Evolutionary conservation across 1,140 invertebrate genomes (phyloP).

Genomic region (Camponotus pennsylvanicus): DNA sequence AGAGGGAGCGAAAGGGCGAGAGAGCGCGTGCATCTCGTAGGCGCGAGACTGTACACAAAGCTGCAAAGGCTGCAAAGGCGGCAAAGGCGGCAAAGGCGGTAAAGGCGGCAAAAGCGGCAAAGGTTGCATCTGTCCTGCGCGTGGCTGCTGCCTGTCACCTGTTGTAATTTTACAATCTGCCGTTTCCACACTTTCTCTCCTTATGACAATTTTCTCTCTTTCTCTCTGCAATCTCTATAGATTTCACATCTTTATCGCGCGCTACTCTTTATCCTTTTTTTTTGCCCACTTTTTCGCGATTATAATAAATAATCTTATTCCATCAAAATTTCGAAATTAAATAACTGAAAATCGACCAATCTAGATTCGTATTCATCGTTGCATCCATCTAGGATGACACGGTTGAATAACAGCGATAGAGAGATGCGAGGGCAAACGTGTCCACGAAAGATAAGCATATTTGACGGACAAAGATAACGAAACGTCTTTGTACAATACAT

Average conservation of each 20-base stretch:
- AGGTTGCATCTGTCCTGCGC: constrained; percentile 75
- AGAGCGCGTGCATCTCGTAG: constrained; percentile 63
- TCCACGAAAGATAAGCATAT: constrained; percentile 3
- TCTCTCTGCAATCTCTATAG: constrained; percentile 17
- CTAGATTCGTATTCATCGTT: too few relatives aligned
- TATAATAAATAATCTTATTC: too few relatives aligned
- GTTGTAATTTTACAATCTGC: constrained; percentile 81
- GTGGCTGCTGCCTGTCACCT: constrained; percentile 80
- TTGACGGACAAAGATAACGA: not conserved
- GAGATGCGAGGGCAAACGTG: not conserved
- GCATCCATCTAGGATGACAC: too few relatives aligned
- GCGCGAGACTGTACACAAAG: constrained; percentile 69
- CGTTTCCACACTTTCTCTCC: constrained; percentile 37
- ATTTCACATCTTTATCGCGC: not conserved
- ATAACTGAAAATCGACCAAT: too few relatives aligned
- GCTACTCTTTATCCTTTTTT: not conserved
- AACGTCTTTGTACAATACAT: not conserved
- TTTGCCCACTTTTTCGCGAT: not conserved
- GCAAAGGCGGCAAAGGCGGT: constrained; percentile 51
- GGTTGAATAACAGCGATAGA: not conserved
- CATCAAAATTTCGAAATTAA: too few relatives aligned
- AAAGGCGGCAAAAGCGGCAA: constrained; percentile 38
- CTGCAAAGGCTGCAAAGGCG: constrained; percentile 57
- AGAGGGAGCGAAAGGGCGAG: constrained; percentile 21
- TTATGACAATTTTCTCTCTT: not conserved